Evolutionary conservation across 2,888 invertebrate genomes (phyloP).

Genomic region (Stratiomys singularior): DNA sequence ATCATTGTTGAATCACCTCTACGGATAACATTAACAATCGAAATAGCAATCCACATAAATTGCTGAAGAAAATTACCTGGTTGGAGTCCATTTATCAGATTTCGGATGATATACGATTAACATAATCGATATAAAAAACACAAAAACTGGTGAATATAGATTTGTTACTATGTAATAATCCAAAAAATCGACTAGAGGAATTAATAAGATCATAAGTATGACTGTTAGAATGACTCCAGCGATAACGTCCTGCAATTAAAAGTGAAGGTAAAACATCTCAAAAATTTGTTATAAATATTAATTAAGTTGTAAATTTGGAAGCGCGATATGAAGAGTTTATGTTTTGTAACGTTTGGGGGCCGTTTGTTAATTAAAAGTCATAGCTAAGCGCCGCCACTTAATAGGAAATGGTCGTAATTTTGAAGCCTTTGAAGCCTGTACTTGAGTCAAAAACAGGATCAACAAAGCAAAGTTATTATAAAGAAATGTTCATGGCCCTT

Average conservation of each 20-base stretch:
- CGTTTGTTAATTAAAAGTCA: too few species aligned
- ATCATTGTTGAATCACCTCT: conserved; percentile 93
- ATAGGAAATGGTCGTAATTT: too few species aligned
- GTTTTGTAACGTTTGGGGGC: too few species aligned
- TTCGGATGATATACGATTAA: conserved; percentile 83
- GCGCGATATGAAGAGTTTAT: too few species aligned
- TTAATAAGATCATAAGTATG: conserved; percentile 74
- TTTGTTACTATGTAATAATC: conserved; percentile 79
- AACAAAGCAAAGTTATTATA: too few species aligned
- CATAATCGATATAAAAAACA: conserved; percentile 73
- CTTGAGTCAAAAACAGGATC: too few species aligned
- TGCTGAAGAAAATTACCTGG: conserved; percentile 71
- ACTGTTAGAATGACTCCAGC: conserved; percentile 79
- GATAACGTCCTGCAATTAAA: conserved; percentile 77
- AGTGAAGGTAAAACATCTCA: background rate
- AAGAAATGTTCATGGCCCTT: too few species aligned
- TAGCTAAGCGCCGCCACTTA: too few species aligned
- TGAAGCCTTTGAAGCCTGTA: too few species aligned
- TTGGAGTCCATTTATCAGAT: conserved; percentile 89
- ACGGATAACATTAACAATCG: conserved; percentile 57
- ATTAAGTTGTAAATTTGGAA: too few species aligned
- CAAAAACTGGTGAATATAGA: conserved; percentile 72
- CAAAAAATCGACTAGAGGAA: conserved; percentile 79
- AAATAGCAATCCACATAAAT: background rate
- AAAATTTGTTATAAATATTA: too few species aligned